These are phyloP conservation scores for Phainopepla nitens DNA, from an alignment of 2,113 vertebrate species.

Conservation along the genomic window DNA sequence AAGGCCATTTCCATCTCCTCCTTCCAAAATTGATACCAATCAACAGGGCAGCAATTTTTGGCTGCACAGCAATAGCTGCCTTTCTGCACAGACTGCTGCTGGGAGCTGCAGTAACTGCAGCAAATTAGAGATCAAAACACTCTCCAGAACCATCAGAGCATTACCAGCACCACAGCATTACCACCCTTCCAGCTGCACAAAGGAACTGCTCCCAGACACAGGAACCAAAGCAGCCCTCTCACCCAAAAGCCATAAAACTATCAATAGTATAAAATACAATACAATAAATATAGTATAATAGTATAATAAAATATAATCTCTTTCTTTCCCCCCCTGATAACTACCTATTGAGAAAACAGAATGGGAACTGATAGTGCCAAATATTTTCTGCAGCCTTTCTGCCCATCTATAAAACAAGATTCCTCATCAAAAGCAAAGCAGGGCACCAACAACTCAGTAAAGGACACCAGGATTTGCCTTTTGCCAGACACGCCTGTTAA, in stretches of 20 bases:
- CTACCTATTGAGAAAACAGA: not conserved
- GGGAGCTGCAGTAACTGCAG: not conserved
- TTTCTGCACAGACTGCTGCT: not conserved
- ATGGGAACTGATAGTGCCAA: not conserved
- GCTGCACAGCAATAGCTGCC: not conserved
- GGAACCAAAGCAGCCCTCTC: not conserved
- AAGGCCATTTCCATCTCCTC: not conserved
- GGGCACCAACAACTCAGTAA: not conserved
- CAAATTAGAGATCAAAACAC: not conserved
- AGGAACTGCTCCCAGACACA: not conserved
- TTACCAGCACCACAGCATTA: not conserved
- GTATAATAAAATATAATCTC: not conserved
- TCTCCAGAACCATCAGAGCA: not conserved
- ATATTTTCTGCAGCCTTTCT: not conserved
- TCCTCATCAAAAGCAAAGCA: not conserved
- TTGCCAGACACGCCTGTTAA: not conserved
- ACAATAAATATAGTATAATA: no score
- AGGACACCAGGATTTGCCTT: not conserved
- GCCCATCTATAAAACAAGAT: not conserved
- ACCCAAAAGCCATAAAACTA: not conserved
- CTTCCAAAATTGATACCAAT: not conserved
- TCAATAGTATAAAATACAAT: rapidly evolving
- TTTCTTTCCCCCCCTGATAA: not conserved
- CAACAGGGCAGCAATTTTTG: not conserved
- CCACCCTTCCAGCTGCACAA: not conserved